Evolutionary conservation across 2,113 vertebrate species (phyloP), one percentile per base, ranked within the genome.

Genomic region (Lepus timidus): DNA sequence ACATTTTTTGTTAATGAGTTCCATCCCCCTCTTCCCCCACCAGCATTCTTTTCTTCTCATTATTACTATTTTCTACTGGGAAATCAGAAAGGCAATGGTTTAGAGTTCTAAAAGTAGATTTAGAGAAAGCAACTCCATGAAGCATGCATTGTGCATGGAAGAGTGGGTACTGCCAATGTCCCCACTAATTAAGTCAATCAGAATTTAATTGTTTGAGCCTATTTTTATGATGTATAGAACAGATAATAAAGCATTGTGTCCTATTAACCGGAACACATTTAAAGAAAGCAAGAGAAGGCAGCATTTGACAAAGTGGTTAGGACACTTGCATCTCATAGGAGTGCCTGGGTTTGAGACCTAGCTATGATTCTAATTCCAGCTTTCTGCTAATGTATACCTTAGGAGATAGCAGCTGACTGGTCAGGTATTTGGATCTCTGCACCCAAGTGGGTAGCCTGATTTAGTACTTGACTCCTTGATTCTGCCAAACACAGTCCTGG

Each of bases 71-170:
- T 90, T 92, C 81, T 92, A 79, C 13, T 36, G 51, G 39, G 49
- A 31, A 88, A 85, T 67, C 64, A 93, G 62, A 82, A 90, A 94
- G 80, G 39, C 19, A 27, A 33, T 76, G 13, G 13, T 44, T 71
- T 94, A 91, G 33, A 27, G 44, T 64, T 85, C 73, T 33, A 3
- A 88, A 94, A 80, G 27, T 7, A 11, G 23, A 52, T 58, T 80
- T 86, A 62, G 75, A 78, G 74, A 61, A 31, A 88, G 81, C 13
- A 79, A 36, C 6, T 90, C 62, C 31, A 62, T 0, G 27, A 79
- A 5, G 44, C 29, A 88, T 20, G 36, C 12, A 52, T 27, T 88
- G 49, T 64, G 1, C 25, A 55, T 31, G 14, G 2, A 23, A 20
- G 87, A 85, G 4, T 61, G 31, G 23, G 61, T 31, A 44, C 31